These are phyloP conservation scores for Horisme vitalbata DNA, from an alignment of 2,888 invertebrate genomes.

Conservation along the genomic window DNA sequence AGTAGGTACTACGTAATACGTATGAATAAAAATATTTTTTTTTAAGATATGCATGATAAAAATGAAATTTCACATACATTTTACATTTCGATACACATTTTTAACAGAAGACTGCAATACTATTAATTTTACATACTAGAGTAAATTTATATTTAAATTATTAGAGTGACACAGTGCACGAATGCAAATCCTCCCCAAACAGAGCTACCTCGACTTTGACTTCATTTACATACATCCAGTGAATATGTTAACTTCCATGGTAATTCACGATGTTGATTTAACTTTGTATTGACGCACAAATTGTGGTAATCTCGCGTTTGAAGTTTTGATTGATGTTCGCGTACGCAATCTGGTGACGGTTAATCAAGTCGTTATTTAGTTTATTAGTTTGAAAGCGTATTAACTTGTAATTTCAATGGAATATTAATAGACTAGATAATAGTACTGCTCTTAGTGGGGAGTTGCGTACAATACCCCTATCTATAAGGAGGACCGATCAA, in stretches of 20 bases:
- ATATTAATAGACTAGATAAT: slow-evolving; percentile 4
- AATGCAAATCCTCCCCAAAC: slow-evolving; percentile 33
- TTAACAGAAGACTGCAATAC: no score
- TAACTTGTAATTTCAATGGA: slow-evolving; percentile 7
- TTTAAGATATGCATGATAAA: no score
- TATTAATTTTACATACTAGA: no score
- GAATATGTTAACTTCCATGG: slow-evolving; percentile 25
- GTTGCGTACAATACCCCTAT: no score
- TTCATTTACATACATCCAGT: slow-evolving; percentile 41
- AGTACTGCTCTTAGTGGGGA: no score
- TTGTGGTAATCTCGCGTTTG: slow-evolving; percentile 15
- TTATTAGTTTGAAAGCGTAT: slow-evolving; percentile 7
- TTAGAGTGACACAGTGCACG: slow-evolving; percentile 4
- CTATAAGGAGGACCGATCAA: no score
- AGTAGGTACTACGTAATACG: no score
- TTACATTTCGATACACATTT: no score
- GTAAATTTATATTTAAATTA: no score
- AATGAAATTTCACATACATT: no score
- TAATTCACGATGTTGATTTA: slow-evolving; percentile 10
- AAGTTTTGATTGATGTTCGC: slow-evolving; percentile 1
- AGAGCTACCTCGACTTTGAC: slow-evolving; percentile 30
- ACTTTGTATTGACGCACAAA: slow-evolving; percentile 24
- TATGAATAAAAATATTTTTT: no score
- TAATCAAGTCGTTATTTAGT: slow-evolving; percentile 10
- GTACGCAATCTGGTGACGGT: slow-evolving; percentile 2